phyloP scores from a whole-genome alignment of 2,113 vertebrate species.

The Rhea pennata region DNA sequence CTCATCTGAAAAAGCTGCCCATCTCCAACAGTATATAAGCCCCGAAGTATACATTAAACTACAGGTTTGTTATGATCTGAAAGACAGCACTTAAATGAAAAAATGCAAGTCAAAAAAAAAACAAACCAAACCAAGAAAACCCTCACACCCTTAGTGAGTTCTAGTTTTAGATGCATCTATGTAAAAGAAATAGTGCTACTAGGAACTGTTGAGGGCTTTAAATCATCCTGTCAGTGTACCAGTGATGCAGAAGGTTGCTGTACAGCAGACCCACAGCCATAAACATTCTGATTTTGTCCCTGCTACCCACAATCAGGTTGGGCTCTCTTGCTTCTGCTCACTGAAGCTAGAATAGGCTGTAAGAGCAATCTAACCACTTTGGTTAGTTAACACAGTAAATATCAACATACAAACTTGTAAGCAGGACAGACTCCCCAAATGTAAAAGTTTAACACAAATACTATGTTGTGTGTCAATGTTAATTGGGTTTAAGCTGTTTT shows the following conservation, averaged over 20 bases:
- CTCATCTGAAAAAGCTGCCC: not conserved
- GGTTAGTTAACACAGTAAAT: not conserved
- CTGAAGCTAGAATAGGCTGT: not conserved
- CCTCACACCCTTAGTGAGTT: not conserved
- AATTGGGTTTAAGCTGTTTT: not conserved
- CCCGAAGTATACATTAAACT: not conserved
- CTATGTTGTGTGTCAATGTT: not conserved
- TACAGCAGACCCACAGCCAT: too few relatives aligned
- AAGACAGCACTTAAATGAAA: not conserved
- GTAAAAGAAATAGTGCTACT: accelerated
- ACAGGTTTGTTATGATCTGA: not conserved
- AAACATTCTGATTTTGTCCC: not conserved
- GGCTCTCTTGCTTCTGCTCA: not conserved
- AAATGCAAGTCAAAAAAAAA: not conserved
- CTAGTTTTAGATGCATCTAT: not conserved
- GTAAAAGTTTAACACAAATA: not conserved
- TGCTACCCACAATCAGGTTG: not conserved
- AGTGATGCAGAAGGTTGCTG: not conserved
- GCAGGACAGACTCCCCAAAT: not conserved
- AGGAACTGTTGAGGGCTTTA: not conserved
- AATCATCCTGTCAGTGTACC: not conserved
- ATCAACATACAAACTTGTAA: not conserved
- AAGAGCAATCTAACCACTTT: not conserved
- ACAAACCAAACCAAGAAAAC: not conserved
- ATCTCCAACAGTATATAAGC: not conserved